Evolutionary conservation across 2,888 invertebrate species (phyloP).

Genomic region (Sacculina carcini): DNA sequence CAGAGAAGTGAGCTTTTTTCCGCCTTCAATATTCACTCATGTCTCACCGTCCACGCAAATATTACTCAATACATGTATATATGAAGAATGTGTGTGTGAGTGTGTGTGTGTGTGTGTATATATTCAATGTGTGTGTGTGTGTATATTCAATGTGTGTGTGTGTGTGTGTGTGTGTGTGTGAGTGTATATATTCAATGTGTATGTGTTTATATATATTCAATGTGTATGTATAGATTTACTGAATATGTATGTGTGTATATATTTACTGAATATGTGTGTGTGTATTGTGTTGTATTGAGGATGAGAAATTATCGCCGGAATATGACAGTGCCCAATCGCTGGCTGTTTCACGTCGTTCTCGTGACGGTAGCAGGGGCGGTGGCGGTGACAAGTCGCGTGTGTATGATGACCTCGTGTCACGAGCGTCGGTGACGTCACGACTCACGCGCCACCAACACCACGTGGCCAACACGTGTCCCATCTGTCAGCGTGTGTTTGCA

Average conservation of each 20-base stretch:
- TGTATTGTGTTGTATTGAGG: background rate
- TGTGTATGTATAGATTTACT: background rate
- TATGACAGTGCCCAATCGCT: background rate
- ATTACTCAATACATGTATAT: background rate
- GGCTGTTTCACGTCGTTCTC: background rate
- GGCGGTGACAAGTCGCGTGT: background rate
- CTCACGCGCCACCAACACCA: too few relatives aligned
- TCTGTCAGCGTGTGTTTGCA: background rate
- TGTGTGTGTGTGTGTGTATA: background rate
- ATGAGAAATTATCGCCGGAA: background rate
- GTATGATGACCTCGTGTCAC: background rate
- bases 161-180: background rate
- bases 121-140: background rate
- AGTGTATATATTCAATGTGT: conserved; percentile 3
- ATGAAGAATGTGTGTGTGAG: background rate
- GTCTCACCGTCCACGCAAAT: too few relatives aligned
- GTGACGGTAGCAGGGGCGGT: background rate
- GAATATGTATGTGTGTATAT: conserved; percentile 1
- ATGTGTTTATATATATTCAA: conserved; percentile 1
- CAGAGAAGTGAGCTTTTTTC: background rate
- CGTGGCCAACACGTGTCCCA: conserved; percentile 1
- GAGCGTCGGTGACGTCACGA: too few relatives aligned
- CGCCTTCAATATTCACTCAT: too few relatives aligned
- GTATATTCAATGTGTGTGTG: background rate
- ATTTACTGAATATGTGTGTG: background rate